Percentiles rank a stretch among this genome's conserved stretches.
Evolutionary conservation across 2,113 vertebrate genomes (phyloP).

Genomic region (Catharus bicknelli): DNA sequence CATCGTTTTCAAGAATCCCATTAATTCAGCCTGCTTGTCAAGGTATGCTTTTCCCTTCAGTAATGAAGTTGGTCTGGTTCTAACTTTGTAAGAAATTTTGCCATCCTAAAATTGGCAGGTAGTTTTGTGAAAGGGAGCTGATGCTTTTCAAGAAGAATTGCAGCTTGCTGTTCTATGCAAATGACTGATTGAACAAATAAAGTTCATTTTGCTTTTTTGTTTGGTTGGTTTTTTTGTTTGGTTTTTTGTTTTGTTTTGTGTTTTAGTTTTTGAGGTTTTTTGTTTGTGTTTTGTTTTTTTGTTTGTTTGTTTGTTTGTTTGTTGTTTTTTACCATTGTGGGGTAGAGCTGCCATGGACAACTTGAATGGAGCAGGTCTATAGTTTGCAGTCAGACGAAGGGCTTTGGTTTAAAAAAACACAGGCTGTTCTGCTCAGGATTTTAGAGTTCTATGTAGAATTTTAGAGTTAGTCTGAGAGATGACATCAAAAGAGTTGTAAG

Average conservation of each 20-base stretch:
- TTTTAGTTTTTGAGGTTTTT: too few species aligned
- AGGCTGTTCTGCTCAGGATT: not conserved
- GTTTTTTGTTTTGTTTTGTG: too few species aligned
- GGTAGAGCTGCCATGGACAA: not conserved
- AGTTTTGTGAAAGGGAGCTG: not conserved
- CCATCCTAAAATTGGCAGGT: not conserved
- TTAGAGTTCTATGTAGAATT: not conserved
- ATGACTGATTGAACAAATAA: not conserved
- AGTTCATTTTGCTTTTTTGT: not conserved
- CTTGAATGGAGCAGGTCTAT: not conserved
- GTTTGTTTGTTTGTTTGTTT: not conserved
- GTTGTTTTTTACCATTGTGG: not conserved
- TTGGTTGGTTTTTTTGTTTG: not conserved
- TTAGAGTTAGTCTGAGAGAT: not conserved
- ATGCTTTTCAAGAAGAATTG: not conserved
- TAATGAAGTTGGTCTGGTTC: not conserved
- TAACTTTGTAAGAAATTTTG: not conserved
- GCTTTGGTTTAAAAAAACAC: not conserved
- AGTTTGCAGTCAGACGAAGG: not conserved
- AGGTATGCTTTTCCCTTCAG: not conserved
- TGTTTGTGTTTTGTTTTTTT: not conserved
- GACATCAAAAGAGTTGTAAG: not conserved
- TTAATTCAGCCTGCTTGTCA: not conserved
- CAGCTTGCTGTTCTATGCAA: not conserved
- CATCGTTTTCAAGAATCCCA: rapidly evolving